Conservation (phyloP, 2,113 vertebrate genomes). For the Cyanoderma ruficeps region DNA sequence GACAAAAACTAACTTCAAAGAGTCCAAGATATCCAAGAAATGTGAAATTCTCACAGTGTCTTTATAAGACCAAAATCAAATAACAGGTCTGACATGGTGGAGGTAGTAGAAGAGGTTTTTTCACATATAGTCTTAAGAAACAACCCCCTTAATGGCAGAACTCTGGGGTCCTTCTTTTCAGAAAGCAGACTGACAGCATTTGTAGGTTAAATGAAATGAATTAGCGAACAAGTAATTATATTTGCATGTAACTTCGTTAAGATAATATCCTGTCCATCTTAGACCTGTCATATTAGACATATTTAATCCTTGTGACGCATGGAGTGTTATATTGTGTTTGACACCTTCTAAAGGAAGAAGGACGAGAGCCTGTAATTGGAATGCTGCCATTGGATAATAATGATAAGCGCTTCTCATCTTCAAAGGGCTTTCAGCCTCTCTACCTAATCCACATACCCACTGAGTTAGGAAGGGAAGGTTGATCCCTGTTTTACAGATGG, state of each 20-base stretch:
- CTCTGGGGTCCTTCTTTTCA: background rate
- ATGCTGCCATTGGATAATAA: conserved; percentile 27
- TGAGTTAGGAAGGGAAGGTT: background rate
- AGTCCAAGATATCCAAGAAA: background rate
- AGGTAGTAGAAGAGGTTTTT: background rate
- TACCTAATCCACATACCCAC: background rate
- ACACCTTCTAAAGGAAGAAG: conserved; percentile 46
- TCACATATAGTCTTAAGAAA: background rate
- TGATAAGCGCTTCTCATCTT: conserved; percentile 41
- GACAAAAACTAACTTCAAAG: background rate
- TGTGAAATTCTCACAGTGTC: background rate
- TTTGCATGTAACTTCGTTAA: conserved; percentile 57
- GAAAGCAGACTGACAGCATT: background rate
- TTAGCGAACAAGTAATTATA: conserved; percentile 61
- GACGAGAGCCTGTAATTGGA: conserved; percentile 41
- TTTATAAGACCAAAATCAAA: background rate
- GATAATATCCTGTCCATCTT: conserved; percentile 57
- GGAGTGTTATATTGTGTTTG: conserved; percentile 33
- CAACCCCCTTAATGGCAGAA: background rate
- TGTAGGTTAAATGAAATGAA: conserved; percentile 33
- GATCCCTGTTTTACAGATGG: background rate
- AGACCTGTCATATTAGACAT: conserved; percentile 40
- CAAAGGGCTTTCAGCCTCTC: conserved; percentile 29
- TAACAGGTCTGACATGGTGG: background rate
- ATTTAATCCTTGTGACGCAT: conserved; percentile 49